Evolutionary conservation across 2,888 invertebrate species (phyloP).

Genomic region (Lepidocyrtoides sp.): DNA sequence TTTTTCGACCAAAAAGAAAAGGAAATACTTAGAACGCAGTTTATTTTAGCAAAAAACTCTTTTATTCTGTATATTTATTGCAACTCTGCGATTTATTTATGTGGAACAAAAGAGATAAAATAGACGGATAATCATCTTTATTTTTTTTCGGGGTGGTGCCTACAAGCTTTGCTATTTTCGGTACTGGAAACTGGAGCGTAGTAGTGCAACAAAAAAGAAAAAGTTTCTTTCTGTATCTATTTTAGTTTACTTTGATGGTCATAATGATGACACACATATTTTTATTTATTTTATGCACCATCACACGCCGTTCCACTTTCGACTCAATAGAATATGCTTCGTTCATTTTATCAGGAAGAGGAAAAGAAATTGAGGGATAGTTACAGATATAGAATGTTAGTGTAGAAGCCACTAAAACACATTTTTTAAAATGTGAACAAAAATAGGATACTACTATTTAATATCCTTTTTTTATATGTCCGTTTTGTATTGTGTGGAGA

Average conservation of each 20-base stretch:
- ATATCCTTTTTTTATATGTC: too few relatives aligned
- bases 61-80: neutral
- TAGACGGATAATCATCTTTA: slow-evolving; percentile 8
- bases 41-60: neutral
- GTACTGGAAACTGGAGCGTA: neutral
- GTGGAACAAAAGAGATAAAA: slow-evolving; percentile 24
- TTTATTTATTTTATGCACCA: slow-evolving; percentile 22
- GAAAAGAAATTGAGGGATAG: neutral
- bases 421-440: too few relatives aligned
- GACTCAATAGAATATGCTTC: neutral
- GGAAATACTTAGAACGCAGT: too few relatives aligned
- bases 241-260: neutral
- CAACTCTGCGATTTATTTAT: slow-evolving; percentile 25
- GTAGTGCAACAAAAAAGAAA: neutral
- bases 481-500: too few relatives aligned
- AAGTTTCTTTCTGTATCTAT: neutral
- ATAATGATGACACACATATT: neutral
- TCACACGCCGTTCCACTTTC: neutral
- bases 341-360: neutral
- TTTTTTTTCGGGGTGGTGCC: too few relatives aligned
- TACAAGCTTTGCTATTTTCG: neutral
- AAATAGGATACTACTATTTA: too few relatives aligned
- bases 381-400: neutral
- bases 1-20: too few relatives aligned
- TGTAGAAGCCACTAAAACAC: too few relatives aligned